Evolutionary conservation across 1,140 invertebrate species (phyloP), one percentile per base, ranked within the genome.

Genomic region (Trachymyrmex septentrionalis): DNA sequence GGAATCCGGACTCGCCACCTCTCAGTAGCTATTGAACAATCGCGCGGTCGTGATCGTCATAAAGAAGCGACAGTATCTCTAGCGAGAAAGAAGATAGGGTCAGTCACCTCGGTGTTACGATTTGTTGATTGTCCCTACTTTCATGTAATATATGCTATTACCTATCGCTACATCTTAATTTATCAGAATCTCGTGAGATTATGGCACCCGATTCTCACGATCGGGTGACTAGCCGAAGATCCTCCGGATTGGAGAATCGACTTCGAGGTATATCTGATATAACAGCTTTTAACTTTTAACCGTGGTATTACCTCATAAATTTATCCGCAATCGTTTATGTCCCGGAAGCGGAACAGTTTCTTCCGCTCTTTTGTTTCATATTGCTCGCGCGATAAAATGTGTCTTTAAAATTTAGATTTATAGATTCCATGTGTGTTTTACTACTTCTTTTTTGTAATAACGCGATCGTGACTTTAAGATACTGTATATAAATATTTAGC

Each of bases 201-300:
- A 93, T 93, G 92, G 92, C 92, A 66, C 87, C 89, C 12, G 87
- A 90, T 34, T 86, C 90, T 19, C 85, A 82, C 53, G 73, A 63
- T 50, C 85, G 66, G 67, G 55, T 48, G 77, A 48, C 16, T n/a
- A 34, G 12, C 12, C 44, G 50, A 19, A 53, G 57, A 27, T 50
- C 72, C 55, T 57, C 75, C n/a, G 53, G 50, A 19, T 21, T 72
- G 44, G 73, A 64, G 48, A 78, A 64, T n/a, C 80, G 77, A 77
- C 16, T 66, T 30, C 85, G 82, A 89, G 89, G 89, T 90, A 90
- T 19, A 84, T 34, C 3, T 55, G 55, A 16, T 66, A 59, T 5
- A 44, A 14, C 12, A 27, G 24, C 27, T 38, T 6, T 55, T 71
- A 78, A 50, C 53, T 38, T 64, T 55, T 63, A 21, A 44, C 5